Evolutionary conservation across 64 coral and sea anemone species (phyloP).

Genomic region (Anthopleura sola): DNA sequence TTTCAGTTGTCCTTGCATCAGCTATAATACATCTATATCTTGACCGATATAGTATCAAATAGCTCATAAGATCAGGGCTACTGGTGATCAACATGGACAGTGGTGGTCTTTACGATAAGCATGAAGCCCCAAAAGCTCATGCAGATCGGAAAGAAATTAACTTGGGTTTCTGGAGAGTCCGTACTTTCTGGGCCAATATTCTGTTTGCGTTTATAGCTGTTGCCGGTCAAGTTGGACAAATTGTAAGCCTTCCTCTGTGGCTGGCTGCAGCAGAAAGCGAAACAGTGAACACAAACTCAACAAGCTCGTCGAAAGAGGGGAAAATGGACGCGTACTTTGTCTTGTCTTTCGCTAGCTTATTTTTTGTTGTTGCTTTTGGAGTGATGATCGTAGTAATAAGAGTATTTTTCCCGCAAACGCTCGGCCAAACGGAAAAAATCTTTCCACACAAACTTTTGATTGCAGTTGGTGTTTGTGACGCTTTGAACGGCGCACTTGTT

Average conservation of each 20-base stretch:
- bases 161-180: conserved; percentile 29
- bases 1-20: background rate
- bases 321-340: conserved; percentile 87
- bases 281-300: background rate
- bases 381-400: conserved; percentile 32
- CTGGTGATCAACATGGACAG: background rate
- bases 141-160: conserved; percentile 7
- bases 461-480: conserved; percentile 76
- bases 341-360: conserved; percentile 65
- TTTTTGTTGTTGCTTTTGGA: conserved; percentile 87
- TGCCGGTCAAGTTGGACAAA: conserved; percentile 70
- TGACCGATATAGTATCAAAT: too few species aligned
- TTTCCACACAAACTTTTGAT: conserved; percentile 68
- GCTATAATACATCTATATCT: too few species aligned
- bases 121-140: background rate
- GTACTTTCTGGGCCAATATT: conserved; percentile 58
- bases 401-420: conserved; percentile 32
- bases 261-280: conserved; percentile 48
- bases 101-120: background rate
- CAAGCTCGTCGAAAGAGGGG: background rate
- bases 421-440: conserved; percentile 61
- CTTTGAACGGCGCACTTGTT: conserved; percentile 69
- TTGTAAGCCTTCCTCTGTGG: conserved; percentile 76
- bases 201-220: conserved; percentile 56
- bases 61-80: too few species aligned